Percentiles rank a stretch among this genome's conserved stretches.
Conservation (phyloP, 1,140 invertebrate species). For the Archegozetes longisetosus region DNA sequence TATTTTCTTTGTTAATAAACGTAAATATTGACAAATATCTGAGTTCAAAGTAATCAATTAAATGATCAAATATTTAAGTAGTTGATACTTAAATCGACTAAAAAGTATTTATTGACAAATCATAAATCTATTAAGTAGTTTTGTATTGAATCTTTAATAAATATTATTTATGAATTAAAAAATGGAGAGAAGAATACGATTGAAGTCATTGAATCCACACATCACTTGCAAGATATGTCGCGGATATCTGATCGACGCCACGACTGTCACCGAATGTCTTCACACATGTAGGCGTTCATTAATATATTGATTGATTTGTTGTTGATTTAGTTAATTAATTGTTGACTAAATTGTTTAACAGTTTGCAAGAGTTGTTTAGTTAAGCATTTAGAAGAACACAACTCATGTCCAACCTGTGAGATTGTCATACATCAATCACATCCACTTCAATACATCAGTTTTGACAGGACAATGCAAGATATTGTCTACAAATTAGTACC, state of each 20-base stretch:
- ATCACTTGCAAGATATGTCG: constrained; percentile 34
- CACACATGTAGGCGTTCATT: constrained; percentile 34
- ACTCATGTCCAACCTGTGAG: constrained; percentile 89
- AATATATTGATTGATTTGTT: background rate
- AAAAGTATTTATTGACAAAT: too few relatives aligned
- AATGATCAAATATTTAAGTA: too few relatives aligned
- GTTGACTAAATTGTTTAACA: constrained; percentile 31
- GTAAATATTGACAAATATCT: too few relatives aligned
- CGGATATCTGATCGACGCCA: constrained; percentile 36
- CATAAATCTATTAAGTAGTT: too few relatives aligned
- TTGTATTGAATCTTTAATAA: too few relatives aligned
- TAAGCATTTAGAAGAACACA: constrained; percentile 90
- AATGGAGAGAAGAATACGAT: constrained; percentile 23
- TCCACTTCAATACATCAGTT: constrained; percentile 88
- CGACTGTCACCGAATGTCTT: constrained; percentile 36
- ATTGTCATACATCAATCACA: constrained; percentile 95
- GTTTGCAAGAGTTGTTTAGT: constrained; percentile 96
- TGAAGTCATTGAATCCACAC: constrained; percentile 29
- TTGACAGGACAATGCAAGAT: constrained; percentile 96
- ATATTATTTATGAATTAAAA: constrained; percentile 19
- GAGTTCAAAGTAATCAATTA: too few relatives aligned
- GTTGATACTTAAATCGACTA: too few relatives aligned
- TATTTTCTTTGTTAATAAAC: too few relatives aligned
- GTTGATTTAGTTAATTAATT: background rate
- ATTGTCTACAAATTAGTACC: constrained; percentile 94